phyloP scores from a whole-genome alignment of 2,113 vertebrate species.

The Corythaeola cristata region DNA sequence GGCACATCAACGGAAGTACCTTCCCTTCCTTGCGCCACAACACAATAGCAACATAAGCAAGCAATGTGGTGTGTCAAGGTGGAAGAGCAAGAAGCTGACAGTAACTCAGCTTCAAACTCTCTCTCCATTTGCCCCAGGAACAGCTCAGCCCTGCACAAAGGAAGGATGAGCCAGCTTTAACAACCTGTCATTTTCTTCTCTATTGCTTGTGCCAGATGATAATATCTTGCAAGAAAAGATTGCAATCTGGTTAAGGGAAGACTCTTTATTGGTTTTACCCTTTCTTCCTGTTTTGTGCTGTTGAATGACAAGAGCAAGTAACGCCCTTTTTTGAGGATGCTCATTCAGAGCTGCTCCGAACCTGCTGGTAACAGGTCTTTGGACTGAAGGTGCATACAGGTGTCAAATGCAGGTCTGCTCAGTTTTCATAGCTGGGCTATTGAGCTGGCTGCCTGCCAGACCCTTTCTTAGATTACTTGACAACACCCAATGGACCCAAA shows the following conservation, averaged over 20 bases:
- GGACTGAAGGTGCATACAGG: background rate
- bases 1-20: background rate
- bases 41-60: background rate
- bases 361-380: background rate
- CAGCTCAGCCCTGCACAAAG: background rate
- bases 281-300: background rate
- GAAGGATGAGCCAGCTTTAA: background rate
- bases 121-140: background rate
- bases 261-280: background rate
- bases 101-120: background rate
- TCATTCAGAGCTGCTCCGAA: background rate
- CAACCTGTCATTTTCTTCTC: background rate
- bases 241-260: background rate
- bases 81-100: background rate
- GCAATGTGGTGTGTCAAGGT: background rate
- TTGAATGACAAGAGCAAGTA: background rate
- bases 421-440: background rate
- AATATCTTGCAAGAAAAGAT: background rate
- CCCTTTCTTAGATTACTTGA: background rate
- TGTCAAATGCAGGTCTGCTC: background rate
- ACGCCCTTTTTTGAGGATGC: background rate
- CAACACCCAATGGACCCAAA: background rate
- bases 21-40: background rate
- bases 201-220: background rate
- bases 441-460: background rate